A percentile compares a stretch with the other conserved stretches of the same genome.
These are phyloP conservation scores for Neoniphon sammara DNA, from an alignment of 2,797 vertebrate species.

Conservation along the genomic window DNA sequence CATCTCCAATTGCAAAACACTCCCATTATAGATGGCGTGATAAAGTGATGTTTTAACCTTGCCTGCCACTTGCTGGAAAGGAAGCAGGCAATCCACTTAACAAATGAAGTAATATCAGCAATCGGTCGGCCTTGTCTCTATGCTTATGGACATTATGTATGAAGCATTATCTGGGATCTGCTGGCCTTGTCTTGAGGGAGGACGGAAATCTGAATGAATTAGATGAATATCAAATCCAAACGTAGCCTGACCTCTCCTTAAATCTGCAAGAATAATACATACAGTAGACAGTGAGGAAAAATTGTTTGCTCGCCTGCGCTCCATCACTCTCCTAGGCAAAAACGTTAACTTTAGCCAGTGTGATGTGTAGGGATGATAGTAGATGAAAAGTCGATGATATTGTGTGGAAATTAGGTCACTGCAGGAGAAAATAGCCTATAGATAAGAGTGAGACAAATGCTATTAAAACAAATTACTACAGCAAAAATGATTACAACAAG, in stretches of 20 bases:
- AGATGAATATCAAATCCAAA: conserved; percentile 40
- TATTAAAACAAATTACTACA: not conserved
- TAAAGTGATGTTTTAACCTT: conserved; percentile 77
- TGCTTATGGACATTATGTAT: conserved; percentile 64
- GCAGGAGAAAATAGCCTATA: not conserved
- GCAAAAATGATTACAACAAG: too few relatives aligned
- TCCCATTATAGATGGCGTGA: conserved; percentile 63
- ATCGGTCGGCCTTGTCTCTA: conserved; percentile 66
- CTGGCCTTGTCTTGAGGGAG: conserved; percentile 44
- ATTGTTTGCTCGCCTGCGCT: not conserved
- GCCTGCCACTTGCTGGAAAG: conserved; percentile 52
- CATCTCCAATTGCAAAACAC: conserved; percentile 66
- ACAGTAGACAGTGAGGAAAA: not conserved
- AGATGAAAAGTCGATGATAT: not conserved
- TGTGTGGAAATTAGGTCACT: not conserved
- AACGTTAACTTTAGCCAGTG: not conserved
- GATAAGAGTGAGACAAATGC: not conserved
- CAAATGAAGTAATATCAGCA: conserved; percentile 69
- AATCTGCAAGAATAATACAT: conserved; percentile 29
- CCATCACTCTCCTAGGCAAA: not conserved
- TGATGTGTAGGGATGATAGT: not conserved
- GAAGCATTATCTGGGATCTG: conserved; percentile 57
- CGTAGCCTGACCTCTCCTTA: conserved; percentile 18
- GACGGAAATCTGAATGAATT: conserved; percentile 31
- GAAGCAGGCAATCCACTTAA: conserved; percentile 68